Evolutionary conservation across 1,140 invertebrate genomes (phyloP).

Genomic region (Ceratosolen fusciceps): DNA sequence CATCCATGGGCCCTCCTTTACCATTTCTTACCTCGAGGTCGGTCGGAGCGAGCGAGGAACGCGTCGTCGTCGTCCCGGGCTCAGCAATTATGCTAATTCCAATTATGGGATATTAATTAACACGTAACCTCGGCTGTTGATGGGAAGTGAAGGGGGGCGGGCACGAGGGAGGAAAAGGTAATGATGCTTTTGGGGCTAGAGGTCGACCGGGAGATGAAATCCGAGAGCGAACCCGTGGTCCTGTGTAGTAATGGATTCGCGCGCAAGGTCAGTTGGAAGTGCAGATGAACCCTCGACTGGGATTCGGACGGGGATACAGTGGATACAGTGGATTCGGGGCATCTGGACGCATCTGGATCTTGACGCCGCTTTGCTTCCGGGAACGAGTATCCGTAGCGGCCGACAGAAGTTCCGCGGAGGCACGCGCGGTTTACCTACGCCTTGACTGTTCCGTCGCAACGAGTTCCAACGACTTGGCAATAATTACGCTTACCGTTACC

Average conservation of each 20-base stretch:
- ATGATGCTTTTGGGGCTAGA: no score
- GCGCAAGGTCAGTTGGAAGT: slow-evolving; percentile 23
- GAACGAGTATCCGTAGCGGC: neutral
- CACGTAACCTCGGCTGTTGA: neutral
- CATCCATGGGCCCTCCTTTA: no score
- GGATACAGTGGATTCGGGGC: slow-evolving; percentile 19
- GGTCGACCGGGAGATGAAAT: neutral
- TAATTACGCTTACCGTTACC: slow-evolving; percentile 63
- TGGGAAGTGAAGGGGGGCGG: neutral
- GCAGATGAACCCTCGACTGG: slow-evolving; percentile 21
- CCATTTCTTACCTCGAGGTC: no score
- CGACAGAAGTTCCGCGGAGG: no score
- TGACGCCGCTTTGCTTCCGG: slow-evolving; percentile 42
- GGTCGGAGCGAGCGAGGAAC: neutral
- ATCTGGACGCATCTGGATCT: slow-evolving; percentile 5
- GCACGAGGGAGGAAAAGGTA: neutral
- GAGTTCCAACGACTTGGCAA: slow-evolving; percentile 65
- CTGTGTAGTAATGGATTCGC: slow-evolving; percentile 28
- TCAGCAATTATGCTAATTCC: slow-evolving; percentile 10
- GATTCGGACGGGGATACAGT: slow-evolving; percentile 3
- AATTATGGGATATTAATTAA: slow-evolving; percentile 22
- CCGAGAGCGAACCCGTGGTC: neutral
- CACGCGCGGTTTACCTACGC: no score
- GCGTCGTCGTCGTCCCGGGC: neutral
- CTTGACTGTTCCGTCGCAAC: no score